Base-by-base conservation (phyloP, 2,113 vertebrate genomes). In the Oenanthe oenanthe region DNA sequence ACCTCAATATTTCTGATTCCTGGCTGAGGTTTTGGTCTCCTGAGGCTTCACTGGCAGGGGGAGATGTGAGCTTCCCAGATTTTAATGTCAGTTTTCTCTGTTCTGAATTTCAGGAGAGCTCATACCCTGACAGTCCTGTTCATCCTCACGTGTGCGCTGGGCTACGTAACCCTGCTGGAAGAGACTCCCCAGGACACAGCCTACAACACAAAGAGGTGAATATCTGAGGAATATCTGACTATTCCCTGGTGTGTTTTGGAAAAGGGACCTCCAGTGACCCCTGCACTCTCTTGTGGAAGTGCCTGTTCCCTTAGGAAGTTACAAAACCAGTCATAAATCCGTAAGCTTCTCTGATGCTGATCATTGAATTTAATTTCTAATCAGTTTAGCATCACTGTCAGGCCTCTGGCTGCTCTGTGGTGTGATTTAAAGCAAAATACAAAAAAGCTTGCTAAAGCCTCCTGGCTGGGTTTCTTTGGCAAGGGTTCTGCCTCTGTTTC, bases 121-220 rank as follows among this genome's bases (percentile, higher is more conserved):
- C 99, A 99, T 87, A 99, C 99, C 19, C 88, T 99, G 57, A 99
- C 99, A 2, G 99, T 99, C 85, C 95, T 99, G 48, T 99, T 99
- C 97, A 99, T 99, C 90, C 98, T 99, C 77, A 99, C 99, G 3
- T 99, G 99, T 61, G 98, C 98, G 0, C 96, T 99, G 67, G 99
- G 99, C 88, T 99, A 99, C 25, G 98, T 99, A 88, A 99, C 99
- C 1, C 96, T 99, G 78, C 97, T 99, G 96, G 99, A 99, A 70
- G 99, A 99, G 96, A 99, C 99, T 0, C 99, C 99, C 2, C 99
- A 99, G 85, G 99, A 99, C 92, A 99, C 99, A 1, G 98, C 99
- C 80, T 99, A 99, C 96, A 99, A 99, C 93, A 99, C 98, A 17
- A 99, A 99, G 96, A 99, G 99, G 99, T 99, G 93, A 97, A 32